Conservation (phyloP, 2,113 vertebrate species). For the Myanophis thanlyinensis region DNA sequence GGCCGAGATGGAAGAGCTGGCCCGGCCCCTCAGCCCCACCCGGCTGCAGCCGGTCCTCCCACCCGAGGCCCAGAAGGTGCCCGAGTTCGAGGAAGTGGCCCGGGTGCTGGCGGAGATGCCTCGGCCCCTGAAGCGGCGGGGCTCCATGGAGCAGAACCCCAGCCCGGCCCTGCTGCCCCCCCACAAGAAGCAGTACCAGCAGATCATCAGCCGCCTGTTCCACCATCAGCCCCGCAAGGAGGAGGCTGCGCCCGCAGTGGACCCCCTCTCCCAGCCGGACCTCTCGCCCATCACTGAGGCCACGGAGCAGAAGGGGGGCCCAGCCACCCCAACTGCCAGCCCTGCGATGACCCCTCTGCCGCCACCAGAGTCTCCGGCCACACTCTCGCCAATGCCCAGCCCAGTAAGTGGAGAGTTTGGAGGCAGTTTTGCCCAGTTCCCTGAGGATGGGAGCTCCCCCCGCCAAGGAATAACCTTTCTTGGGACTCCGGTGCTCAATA, state of each 20-base stretch:
- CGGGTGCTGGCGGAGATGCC: constrained; percentile 85
- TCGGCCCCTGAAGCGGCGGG: constrained; percentile 82
- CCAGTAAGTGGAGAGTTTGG: neutral
- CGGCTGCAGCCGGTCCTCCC: constrained; percentile 84
- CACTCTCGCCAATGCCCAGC: neutral
- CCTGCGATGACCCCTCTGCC: neutral
- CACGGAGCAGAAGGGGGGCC: constrained; percentile 18
- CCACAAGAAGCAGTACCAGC: constrained; percentile 83
- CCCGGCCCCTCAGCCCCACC: constrained; percentile 86
- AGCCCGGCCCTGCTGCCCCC: constrained; percentile 54
- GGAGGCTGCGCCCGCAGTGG: neutral
- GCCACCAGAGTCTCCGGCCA: neutral
- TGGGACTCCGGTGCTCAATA: neutral
- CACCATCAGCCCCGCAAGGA: constrained; percentile 28
- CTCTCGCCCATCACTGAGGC: constrained; percentile 42
- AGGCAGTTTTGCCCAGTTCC: too few relatives aligned
- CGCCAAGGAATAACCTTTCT: rapidly evolving
- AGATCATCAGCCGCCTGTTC: constrained; percentile 84
- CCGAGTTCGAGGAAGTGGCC: constrained; percentile 76
- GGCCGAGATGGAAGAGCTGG: constrained; percentile 29
- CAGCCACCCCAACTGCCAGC: constrained; percentile 20
- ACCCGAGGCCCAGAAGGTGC: constrained; percentile 71
- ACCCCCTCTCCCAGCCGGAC: neutral
- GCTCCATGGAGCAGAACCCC: constrained; percentile 76
- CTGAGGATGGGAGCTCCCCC: neutral